Evolutionary conservation across 2,888 invertebrate genomes (phyloP), one percentile per base, ranked within the genome.

Genomic region (Drosophila basisetae): DNA sequence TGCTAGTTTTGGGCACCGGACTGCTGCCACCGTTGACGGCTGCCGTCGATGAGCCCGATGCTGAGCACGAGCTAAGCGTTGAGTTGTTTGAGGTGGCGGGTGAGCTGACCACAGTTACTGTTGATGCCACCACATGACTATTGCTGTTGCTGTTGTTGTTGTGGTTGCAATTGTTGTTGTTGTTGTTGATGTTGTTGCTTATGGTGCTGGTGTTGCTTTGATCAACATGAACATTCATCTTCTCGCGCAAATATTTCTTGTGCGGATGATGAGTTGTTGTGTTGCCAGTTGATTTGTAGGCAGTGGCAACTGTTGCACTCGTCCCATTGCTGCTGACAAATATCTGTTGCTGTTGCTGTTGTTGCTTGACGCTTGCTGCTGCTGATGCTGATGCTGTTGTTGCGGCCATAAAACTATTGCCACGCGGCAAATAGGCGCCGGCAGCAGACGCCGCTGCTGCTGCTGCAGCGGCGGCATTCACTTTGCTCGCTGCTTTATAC

Each of bases 191-290:
- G 22, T 16, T 47, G 47, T 16, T 47, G 43, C 43, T 43, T 3
- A 43, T 73, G 53, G 11, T 78, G 22, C 13, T 81, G 41, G 18
- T 83, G 39, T 76, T 91, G 58, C 82, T 91, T 56, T 92, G 91
- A 59, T 92, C 93, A 62, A 92, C 91, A 60, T 92, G 88, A n/a
- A 92, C 93, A 60, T 92, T 92, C 92, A 93, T 93, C 80, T 93
- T 93, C 64, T 93, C 94, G 30, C 93, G 91, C 74, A 93, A 81
- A 88, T 93, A 93, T 82, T 93, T 93, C 74, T 93, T 93, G 78
- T 93, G 93, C 72, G 93, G 93, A 88, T 94, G 94, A 83, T 93
- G 93, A 74, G 92, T 90, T 63, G 90, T 76, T 58, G 89, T 91
- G 50, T 80, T 87, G 37, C 60, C 69, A 22, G 65, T 73, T 37